Conservation (phyloP, 2,113 vertebrate genomes). For the Machaerirhynchus nigripectus region DNA sequence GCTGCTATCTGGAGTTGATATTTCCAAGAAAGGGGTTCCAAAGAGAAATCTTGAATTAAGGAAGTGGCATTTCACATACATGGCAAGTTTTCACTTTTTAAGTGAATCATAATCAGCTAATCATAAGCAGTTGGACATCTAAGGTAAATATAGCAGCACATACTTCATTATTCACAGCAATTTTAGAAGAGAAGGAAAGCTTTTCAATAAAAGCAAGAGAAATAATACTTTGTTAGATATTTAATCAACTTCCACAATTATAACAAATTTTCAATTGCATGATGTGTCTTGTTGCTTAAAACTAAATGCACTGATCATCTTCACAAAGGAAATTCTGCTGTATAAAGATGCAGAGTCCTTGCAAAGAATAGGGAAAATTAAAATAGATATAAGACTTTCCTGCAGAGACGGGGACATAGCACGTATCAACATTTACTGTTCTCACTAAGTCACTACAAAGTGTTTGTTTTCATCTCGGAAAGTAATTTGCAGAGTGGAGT, state of each 20-base stretch:
- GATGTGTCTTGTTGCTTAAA: background rate
- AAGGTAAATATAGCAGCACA: background rate
- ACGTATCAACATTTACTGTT: conserved; percentile 1
- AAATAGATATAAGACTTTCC: background rate
- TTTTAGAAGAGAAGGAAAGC: background rate
- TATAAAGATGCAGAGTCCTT: background rate
- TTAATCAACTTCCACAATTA: background rate
- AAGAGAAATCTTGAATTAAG: background rate
- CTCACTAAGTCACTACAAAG: background rate
- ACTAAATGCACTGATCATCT: background rate
- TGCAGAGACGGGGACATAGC: background rate
- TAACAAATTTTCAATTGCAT: background rate
- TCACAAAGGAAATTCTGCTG: background rate
- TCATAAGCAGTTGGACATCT: background rate
- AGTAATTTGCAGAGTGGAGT: conserved; percentile 2
- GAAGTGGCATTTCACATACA: background rate
- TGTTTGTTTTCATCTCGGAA: background rate
- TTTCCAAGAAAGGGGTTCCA: background rate
- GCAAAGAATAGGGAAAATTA: background rate
- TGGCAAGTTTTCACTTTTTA: background rate
- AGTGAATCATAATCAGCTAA: background rate
- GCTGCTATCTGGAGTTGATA: background rate
- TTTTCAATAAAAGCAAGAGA: background rate
- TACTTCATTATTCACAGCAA: background rate
- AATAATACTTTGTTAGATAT: background rate